Evolutionary conservation across 2,888 invertebrate species (phyloP), one percentile per base, ranked within the genome.

Genomic region (Pristionchus arcanus): DNA sequence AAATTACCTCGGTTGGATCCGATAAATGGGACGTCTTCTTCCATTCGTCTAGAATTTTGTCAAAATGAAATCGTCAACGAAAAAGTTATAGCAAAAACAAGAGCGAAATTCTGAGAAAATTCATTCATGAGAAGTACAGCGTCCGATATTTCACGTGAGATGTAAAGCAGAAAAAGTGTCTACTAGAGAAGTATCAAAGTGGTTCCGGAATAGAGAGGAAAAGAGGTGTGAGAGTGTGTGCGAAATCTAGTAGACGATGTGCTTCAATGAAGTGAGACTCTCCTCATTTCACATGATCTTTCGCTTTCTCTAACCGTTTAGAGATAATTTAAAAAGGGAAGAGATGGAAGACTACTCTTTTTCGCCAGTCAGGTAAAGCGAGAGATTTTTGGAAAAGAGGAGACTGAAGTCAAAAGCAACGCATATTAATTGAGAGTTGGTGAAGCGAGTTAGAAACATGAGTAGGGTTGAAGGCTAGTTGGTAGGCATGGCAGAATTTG

Each of bases 231-330:
- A 77, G 77, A 77, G 37, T 77, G 77, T n/a, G 42, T n/a, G 42
- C 42, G 77, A 77, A 77, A 77, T 77, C 77, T 77, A 42, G 77
- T 42, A 77, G n/a, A 42, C 19, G 77, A 77, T 77, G 77, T 77
- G 49, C n/a, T 37, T 37, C 28, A 49, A 49, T 21, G 77, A 34
- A 25, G 42, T 25, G 13, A 25, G 77, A 25, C 42, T 77, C 77
- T 77, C 37, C 42, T 42, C 71, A 21, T 77, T 77, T 49, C 77
- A n/a, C 42, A n/a, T 34, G 19, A 21, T 77, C 49, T 77, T 49
- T 77, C 74, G 21, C 31, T 31, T n/a, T 0, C n/a, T 77, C n/a
- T 42, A 2, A 42, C 77, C 25, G 4, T 68, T 28, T 7, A 77
- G 37, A 37, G 37, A 37, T n/a, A 28, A 68, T 25, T 28, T 68